phyloP scores from a whole-genome alignment of 2,888 invertebrate genomes.

The Lepidochrysops patricia region DNA sequence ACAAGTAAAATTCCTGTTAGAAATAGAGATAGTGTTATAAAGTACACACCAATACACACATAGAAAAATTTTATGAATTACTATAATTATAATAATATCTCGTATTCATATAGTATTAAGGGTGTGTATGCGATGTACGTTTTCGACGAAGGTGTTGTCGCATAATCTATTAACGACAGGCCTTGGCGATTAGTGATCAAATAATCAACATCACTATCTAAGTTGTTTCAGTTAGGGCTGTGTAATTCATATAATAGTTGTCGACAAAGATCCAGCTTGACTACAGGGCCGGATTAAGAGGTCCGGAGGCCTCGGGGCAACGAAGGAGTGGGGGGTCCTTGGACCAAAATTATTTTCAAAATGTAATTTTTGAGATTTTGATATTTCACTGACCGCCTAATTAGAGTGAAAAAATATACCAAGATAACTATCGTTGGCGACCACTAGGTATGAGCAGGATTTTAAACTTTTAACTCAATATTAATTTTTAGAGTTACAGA shows the following conservation, averaged over 20 bases:
- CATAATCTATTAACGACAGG: conserved; percentile 35
- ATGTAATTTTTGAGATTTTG: too few relatives aligned
- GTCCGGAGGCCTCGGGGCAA: too few relatives aligned
- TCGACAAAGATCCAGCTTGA: background rate
- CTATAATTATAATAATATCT: background rate
- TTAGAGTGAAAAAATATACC: too few relatives aligned
- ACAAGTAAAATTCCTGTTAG: conserved; percentile 16
- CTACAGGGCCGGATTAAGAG: too few relatives aligned
- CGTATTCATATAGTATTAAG: conserved; percentile 7
- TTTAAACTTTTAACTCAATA: too few relatives aligned
- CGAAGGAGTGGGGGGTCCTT: too few relatives aligned
- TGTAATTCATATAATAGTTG: background rate
- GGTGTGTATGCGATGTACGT: conserved; percentile 14
- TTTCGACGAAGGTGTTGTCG: conserved; percentile 20
- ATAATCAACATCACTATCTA: conserved; percentile 41
- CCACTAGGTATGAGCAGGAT: too few relatives aligned
- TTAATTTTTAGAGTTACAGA: too few relatives aligned
- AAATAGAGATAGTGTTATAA: conserved; percentile 16
- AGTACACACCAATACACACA: background rate
- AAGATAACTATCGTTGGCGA: too few relatives aligned
- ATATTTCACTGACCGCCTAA: too few relatives aligned
- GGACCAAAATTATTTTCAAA: too few relatives aligned
- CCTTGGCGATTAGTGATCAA: conserved; percentile 41
- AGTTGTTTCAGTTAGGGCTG: conserved; percentile 29
- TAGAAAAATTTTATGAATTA: background rate